Evolutionary conservation across 2,888 invertebrate species (phyloP), one percentile per base, ranked within the genome.

Genomic region (Anthophora plumipes): DNA sequence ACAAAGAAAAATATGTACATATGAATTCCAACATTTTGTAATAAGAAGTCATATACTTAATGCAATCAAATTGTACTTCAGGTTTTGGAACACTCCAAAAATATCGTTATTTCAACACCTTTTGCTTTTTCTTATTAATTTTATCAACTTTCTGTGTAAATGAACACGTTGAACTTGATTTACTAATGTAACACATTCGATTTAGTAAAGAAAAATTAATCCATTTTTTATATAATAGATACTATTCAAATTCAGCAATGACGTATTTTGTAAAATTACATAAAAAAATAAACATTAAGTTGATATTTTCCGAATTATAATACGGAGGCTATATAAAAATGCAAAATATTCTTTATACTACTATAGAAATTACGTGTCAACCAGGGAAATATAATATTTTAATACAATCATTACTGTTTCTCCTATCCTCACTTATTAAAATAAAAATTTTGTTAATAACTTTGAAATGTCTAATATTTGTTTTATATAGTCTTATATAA

Each of bases 1-100:
- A 64, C 37, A 64, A 59, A 57, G 9, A 76, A 50, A 6, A 11
- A 17, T 76, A 63, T 52, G 20, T 55, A 73, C 74, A 69, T 64
- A 37, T 60, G 50, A 77, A 74, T 73, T 73, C 25, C 63, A 63
- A 41, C 20, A 54, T 39, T 57, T 52, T 48, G 12, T 46, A 43
- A 31, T 46, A 48, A 48, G 7, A 46, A 48, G 17, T 74, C 22
- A 22, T 55, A 12, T 31, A 64, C 14, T 17, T 20, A 37, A 55
- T n/a, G 6, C 61, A 46, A 14, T 39, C n/a, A 12, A 48, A 55
- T 61, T 61, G n/a, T 71, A 69, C 69, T 67, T 50, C 1, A 20
- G 25, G n/a, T 69, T 72, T 43, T 22, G 12, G 14, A 60, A 59
- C 41, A 48, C 7, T 25, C 7, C 6, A 37, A 52, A 43, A 69